These are phyloP conservation scores for Hipparchia sbordonii DNA, from an alignment of 2,888 invertebrate genomes.

Conservation along the genomic window DNA sequence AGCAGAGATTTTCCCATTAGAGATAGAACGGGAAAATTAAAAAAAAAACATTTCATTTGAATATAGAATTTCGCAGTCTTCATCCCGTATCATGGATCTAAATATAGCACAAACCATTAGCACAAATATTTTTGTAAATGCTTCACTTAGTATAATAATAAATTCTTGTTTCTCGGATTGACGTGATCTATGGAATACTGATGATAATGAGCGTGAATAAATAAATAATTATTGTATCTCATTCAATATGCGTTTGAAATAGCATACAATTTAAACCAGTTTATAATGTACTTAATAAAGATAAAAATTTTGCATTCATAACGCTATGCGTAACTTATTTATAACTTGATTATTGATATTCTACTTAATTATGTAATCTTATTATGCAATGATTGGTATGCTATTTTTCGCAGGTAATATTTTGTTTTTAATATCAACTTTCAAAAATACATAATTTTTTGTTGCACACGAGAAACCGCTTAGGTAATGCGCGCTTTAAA, in stretches of 20 bases:
- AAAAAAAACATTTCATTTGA: background rate
- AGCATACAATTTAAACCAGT: background rate
- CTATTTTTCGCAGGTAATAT: too few relatives aligned
- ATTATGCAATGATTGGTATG: too few relatives aligned
- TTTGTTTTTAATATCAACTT: too few relatives aligned
- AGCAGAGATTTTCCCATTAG: too few relatives aligned
- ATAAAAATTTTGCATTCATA: background rate
- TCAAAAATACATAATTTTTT: too few relatives aligned
- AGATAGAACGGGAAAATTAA: too few relatives aligned
- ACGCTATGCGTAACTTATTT: background rate
- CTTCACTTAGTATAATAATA: background rate
- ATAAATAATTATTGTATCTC: background rate
- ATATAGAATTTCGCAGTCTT: background rate
- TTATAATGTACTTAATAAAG: background rate
- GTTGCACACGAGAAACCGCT: too few relatives aligned
- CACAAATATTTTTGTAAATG: background rate
- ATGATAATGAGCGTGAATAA: background rate
- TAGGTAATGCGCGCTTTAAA: too few relatives aligned
- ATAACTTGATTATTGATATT: background rate
- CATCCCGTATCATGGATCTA: background rate
- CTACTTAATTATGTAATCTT: background rate
- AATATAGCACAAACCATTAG: background rate
- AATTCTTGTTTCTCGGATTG: background rate
- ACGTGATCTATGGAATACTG: background rate
- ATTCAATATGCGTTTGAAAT: background rate